Percentiles rank a stretch among this genome's conserved stretches.
Evolutionary conservation across 2,888 invertebrate species (phyloP).

Genomic region (Cantharis flavilabris): DNA sequence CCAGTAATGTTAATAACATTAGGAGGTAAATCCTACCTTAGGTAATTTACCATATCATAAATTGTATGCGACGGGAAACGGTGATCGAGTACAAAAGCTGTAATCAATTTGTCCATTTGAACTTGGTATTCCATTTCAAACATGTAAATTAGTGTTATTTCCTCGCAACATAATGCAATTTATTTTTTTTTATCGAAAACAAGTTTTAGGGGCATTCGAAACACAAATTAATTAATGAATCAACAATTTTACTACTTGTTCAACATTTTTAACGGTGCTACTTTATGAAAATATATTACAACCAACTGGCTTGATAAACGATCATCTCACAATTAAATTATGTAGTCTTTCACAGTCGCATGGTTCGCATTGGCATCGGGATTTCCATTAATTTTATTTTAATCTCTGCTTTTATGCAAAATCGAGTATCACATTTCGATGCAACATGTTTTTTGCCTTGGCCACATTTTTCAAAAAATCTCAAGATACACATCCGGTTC

Average conservation of each 20-base stretch:
- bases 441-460: background rate
- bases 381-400: background rate
- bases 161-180: background rate
- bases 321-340: background rate
- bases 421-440: background rate
- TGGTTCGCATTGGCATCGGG: background rate
- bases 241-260: conserved; percentile 1
- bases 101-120: conserved; percentile 48
- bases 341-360: background rate
- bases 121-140: conserved; percentile 46
- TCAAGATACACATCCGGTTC: background rate
- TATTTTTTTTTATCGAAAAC: conserved; percentile 6
- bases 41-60: conserved; percentile 43
- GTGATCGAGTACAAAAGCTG: conserved; percentile 48
- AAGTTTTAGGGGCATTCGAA: background rate
- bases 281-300: background rate
- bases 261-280: conserved; percentile 1
- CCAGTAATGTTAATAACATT: background rate
- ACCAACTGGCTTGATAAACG: background rate
- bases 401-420: background rate
- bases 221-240: conserved; percentile 2
- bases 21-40: conserved; percentile 13
- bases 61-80: conserved; percentile 41
- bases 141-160: conserved; percentile 47
- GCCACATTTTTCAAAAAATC: background rate